Evolutionary conservation across 2,888 invertebrate genomes (phyloP).

Genomic region (Andrena camellia): DNA sequence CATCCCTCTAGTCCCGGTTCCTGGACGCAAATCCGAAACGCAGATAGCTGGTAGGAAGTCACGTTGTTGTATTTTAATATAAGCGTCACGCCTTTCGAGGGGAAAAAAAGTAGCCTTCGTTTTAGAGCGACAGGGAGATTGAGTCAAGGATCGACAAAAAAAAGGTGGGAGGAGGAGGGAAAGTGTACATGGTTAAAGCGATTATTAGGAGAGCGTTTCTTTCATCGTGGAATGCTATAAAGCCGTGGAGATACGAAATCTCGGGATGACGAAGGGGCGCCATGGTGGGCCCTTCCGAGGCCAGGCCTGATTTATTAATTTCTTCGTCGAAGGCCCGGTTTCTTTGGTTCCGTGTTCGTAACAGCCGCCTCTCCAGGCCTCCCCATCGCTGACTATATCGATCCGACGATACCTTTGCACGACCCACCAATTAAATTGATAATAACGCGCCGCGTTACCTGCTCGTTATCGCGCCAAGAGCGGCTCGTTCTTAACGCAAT

Average conservation of each 20-base stretch:
- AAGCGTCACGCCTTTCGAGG: slow-evolving; percentile 20
- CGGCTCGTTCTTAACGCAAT: slow-evolving; percentile 49
- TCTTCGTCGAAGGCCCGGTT: slow-evolving; percentile 40
- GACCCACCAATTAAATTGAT: slow-evolving; percentile 74
- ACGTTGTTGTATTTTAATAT: slow-evolving; percentile 39
- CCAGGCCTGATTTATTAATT: slow-evolving; percentile 75
- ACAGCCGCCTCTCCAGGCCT: slow-evolving; percentile 22
- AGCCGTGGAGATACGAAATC: slow-evolving; percentile 62
- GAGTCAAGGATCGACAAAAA: neutral
- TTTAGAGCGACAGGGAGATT: neutral
- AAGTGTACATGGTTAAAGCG: slow-evolving; percentile 39
- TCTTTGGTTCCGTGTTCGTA: slow-evolving; percentile 23
- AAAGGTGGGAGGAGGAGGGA: slow-evolving; percentile 18
- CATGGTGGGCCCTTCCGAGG: slow-evolving; percentile 48
- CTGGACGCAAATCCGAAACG: neutral
- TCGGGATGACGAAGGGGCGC: slow-evolving; percentile 60
- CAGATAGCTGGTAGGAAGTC: slow-evolving; percentile 17
- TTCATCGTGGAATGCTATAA: slow-evolving; percentile 64
- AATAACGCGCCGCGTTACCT: slow-evolving; percentile 67
- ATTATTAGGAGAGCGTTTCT: slow-evolving; percentile 66
- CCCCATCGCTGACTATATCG: slow-evolving; percentile 51
- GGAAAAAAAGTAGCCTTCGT: slow-evolving; percentile 3
- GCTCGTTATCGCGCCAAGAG: slow-evolving; percentile 59
- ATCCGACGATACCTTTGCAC: slow-evolving; percentile 64
- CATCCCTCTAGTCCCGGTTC: neutral